These are phyloP conservation scores for Vulpes vulpes DNA, from an alignment of 2,113 vertebrate species.

Conservation along the genomic window DNA sequence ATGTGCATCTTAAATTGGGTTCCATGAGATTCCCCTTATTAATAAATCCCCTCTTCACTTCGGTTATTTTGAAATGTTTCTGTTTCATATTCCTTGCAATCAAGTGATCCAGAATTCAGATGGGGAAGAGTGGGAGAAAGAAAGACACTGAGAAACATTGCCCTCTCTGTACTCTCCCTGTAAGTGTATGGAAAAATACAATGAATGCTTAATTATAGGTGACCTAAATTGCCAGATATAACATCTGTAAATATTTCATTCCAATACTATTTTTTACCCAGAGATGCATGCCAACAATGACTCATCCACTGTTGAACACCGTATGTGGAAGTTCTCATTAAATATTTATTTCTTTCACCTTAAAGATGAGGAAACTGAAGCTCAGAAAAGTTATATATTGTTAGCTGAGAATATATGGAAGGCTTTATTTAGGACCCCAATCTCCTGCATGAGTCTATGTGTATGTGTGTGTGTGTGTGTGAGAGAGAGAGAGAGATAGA, in stretches of 20 bases:
- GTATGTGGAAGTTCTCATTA: background rate
- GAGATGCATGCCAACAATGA: background rate
- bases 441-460: background rate
- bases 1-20: background rate
- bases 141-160: background rate
- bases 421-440: background rate
- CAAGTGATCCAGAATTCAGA: background rate
- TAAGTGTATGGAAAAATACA: background rate
- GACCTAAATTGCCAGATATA: background rate
- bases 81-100: background rate
- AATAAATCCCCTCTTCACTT: background rate
- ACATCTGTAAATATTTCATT: background rate
- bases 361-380: background rate
- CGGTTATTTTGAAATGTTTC: background rate
- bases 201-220: background rate
- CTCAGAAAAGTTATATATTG: background rate
- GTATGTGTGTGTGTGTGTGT: background rate
- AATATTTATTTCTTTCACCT: background rate
- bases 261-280: background rate
- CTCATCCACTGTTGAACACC: background rate
- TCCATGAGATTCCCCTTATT: background rate
- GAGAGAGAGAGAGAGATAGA: background rate
- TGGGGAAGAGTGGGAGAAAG: background rate
- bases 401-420: background rate
- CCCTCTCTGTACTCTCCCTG: background rate